Evolutionary conservation across 2,113 vertebrate species (phyloP), one percentile per base, ranked within the genome.

Genomic region (Rana temporaria): DNA sequence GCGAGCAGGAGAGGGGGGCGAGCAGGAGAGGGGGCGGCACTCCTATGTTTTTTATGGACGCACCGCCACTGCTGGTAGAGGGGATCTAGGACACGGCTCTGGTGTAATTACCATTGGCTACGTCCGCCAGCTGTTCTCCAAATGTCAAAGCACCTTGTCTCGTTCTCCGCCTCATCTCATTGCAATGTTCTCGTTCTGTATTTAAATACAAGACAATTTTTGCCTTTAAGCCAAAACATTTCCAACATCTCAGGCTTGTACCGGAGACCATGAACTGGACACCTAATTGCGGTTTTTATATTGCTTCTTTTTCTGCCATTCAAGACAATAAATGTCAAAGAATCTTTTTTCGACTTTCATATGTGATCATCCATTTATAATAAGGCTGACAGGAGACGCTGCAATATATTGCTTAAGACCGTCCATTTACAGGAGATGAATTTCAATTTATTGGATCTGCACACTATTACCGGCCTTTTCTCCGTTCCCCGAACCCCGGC

Each of bases 331-430:
- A 70, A 70, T 70, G 68, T 52, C 68, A 70, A 70, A 48, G 68
- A 48, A 70, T 70, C 42, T 48, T 52, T 48, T 53, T 52, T 70
- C 42, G 12, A 52, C 38, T 48, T 70, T 70, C 68, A 70, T 70
- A 70, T 70, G 68, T 52, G 34, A 52, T 70, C 68, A 70, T 70
- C 68, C 34, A 70, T 70, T 42, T 52, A 70, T 68, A 70, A 70
- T 53, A 48, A 52, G 20, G n/a, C 68, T 52, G 68, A 68, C 66
- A 68, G 32, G 32, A 70, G 68, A 22, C 12, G 24, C 38, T n/a
- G n/a, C 68, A 26, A 70, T 70, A 70, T 52, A 70, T 52, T 70
- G 68, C 34, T 70, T 48, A 70, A 48, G 19, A 70, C 34, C 53
- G 68, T 70, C 34, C 68, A 70, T 70, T 70, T 70, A 70, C 38